Conservation (phyloP, 2,797 vertebrate genomes). For the Heteromormyrus szaboi region DNA sequence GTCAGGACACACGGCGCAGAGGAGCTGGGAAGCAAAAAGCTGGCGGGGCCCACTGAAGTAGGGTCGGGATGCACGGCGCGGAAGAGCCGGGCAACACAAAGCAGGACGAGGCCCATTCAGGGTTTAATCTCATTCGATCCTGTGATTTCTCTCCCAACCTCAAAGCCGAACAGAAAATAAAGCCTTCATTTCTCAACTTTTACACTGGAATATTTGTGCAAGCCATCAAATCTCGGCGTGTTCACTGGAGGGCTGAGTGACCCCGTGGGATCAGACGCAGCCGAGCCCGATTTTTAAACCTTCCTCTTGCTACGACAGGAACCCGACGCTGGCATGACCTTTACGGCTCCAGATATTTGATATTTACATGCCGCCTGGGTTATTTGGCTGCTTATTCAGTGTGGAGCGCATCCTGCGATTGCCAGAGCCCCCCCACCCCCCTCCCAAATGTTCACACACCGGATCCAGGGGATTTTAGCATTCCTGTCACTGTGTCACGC, state of each 20-base stretch:
- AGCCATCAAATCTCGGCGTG: not conserved
- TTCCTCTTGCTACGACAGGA: not conserved
- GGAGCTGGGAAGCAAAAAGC: not conserved
- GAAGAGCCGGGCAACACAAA: not conserved
- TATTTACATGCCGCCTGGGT: not conserved
- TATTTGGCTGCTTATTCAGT: not conserved
- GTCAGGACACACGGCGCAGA: not conserved
- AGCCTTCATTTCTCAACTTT: not conserved
- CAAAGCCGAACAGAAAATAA: not conserved
- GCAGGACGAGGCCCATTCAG: not conserved
- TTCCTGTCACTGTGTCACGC: not conserved
- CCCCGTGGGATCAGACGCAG: not conserved
- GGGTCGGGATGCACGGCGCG: not conserved
- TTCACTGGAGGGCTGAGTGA: not conserved
- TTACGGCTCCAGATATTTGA: not conserved
- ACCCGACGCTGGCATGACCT: not conserved
- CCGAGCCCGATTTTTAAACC: not conserved
- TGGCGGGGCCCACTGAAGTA: not conserved
- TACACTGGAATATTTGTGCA: not conserved
- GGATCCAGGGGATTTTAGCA: not conserved
- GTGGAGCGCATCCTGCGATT: not conserved
- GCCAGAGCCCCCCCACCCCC: not conserved
- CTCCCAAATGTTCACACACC: not conserved
- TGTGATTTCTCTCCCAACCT: not conserved
- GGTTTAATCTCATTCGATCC: not conserved